Conservation (phyloP, 2,888 invertebrate species). For the Stegophylla sp. region DNA sequence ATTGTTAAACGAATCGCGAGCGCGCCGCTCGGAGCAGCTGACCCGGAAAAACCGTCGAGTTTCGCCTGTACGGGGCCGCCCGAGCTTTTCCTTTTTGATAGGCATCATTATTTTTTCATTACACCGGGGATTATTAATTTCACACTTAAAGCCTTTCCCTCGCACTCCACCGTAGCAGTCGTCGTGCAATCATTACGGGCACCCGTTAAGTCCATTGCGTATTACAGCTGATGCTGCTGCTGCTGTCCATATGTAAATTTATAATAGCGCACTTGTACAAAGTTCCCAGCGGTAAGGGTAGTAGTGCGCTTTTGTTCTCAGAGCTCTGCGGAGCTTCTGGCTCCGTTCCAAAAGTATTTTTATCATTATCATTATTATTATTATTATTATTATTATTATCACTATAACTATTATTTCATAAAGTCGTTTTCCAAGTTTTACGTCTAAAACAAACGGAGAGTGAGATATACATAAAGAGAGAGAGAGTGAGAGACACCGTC, state of each 20-base stretch:
- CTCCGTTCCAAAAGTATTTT: conserved; percentile 42
- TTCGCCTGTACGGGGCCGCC: background rate
- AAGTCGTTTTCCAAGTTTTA: conserved; percentile 52
- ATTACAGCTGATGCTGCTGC: background rate
- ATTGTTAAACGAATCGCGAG: background rate
- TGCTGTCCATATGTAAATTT: conserved; percentile 44
- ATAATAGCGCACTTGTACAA: conserved; percentile 38
- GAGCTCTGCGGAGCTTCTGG: conserved; percentile 14
- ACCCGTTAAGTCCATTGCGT: conserved; percentile 9
- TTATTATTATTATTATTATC: background rate
- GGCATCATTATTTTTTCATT: conserved; percentile 29
- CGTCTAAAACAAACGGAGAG: conserved; percentile 38
- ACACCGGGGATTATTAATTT: conserved; percentile 11
- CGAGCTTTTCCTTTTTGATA: background rate
- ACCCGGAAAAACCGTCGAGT: conserved; percentile 6
- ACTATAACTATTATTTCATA: conserved; percentile 49
- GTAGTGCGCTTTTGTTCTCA: conserved; percentile 20
- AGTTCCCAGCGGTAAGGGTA: conserved; percentile 1
- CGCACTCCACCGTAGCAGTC: background rate
- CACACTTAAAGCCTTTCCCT: background rate
- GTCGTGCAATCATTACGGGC: background rate
- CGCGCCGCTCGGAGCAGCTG: background rate
- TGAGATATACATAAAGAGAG: background rate
- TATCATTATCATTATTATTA: conserved; percentile 9
- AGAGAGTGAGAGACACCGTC: background rate